phyloP scores from a whole-genome alignment of 2,797 vertebrate genomes.

The Phataginus tricuspis region DNA sequence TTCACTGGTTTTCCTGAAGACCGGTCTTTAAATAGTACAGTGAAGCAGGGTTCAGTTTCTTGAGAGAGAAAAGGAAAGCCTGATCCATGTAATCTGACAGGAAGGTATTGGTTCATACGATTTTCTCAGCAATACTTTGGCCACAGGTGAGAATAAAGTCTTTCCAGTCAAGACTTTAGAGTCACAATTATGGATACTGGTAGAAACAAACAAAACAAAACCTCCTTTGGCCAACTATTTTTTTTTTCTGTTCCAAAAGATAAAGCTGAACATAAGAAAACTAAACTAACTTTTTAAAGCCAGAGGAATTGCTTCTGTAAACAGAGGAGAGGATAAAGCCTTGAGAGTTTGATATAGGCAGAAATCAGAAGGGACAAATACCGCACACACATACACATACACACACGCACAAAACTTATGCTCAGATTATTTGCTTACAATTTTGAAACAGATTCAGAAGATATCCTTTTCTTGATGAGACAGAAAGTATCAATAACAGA shows the following conservation, averaged over 20 bases:
- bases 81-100: not conserved
- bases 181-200: not conserved
- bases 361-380: not conserved
- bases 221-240: not conserved
- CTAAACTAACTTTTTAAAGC: not conserved
- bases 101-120: not conserved
- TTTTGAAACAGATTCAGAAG: conserved; percentile 33
- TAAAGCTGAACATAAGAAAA: not conserved
- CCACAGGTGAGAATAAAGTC: not conserved
- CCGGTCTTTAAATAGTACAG: not conserved
- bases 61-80: not conserved
- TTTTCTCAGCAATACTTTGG: conserved; percentile 32
- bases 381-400: not conserved
- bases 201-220: conserved; percentile 25
- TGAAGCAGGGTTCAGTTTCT: not conserved
- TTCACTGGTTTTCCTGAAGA: not conserved
- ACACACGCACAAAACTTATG: not conserved
- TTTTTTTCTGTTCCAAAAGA: not conserved
- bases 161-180: not conserved
- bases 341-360: not conserved
- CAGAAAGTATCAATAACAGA: not conserved
- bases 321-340: not conserved
- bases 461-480: not conserved
- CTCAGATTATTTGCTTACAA: conserved; percentile 34
- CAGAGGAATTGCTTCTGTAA: conserved; percentile 30